These are phyloP conservation scores for Oasisia sp. DNA, from an alignment of 2,888 invertebrate genomes.

Conservation along the genomic window DNA sequence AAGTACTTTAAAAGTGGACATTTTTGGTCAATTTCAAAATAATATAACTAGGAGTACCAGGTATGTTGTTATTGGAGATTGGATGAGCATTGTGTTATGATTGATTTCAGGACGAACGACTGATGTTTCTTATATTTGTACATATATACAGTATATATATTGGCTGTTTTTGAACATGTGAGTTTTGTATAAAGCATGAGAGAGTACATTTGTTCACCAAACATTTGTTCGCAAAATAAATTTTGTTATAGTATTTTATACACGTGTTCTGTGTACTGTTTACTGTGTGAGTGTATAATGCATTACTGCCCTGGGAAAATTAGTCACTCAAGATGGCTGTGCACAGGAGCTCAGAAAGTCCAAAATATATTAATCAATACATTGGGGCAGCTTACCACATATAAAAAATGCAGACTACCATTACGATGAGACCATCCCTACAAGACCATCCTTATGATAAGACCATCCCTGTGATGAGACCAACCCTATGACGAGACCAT, in stretches of 20 bases:
- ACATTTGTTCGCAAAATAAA: constrained; percentile 5
- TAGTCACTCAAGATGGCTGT: not conserved
- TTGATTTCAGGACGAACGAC: not conserved
- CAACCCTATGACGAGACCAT: no score
- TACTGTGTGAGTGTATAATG: not conserved
- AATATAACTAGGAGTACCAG: not conserved
- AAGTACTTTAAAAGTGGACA: not conserved
- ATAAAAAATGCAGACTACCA: no score
- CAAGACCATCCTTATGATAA: no score
- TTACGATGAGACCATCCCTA: no score
- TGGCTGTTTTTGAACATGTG: constrained; percentile 13
- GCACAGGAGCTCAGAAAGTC: no score
- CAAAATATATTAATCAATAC: no score
- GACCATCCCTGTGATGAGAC: no score
- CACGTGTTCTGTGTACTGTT: not conserved
- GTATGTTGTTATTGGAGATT: not conserved
- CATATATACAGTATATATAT: constrained; percentile 13
- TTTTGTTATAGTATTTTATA: constrained; percentile 14
- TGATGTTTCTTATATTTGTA: constrained; percentile 12
- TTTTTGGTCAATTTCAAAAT: not conserved
- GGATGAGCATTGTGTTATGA: not conserved
- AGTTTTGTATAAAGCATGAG: constrained; percentile 17
- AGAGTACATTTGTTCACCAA: not conserved
- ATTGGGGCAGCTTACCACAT: no score
- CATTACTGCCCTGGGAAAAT: not conserved